phyloP scores from a whole-genome alignment of 2,888 invertebrate genomes.

The Xestia c-nigrum region DNA sequence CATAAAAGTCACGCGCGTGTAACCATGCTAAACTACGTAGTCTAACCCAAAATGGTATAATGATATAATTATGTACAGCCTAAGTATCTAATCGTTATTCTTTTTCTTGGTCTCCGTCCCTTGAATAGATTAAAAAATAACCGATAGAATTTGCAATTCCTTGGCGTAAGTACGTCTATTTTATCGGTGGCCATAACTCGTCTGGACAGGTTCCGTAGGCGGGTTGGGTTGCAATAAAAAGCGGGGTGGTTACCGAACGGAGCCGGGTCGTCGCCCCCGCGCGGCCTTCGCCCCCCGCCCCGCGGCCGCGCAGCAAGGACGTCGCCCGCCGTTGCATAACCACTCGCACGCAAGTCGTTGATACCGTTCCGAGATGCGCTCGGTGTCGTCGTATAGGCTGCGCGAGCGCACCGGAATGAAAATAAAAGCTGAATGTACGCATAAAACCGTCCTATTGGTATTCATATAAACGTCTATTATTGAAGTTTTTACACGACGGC shows the following conservation, averaged over 20 bases:
- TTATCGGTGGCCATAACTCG: conserved; percentile 80
- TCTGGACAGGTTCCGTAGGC: conserved; percentile 79
- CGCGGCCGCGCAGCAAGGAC: conserved; percentile 82
- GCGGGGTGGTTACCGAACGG: conserved; percentile 76
- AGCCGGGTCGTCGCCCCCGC: conserved; percentile 82
- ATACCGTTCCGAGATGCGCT: conserved; percentile 83
- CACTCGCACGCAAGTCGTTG: conserved; percentile 82
- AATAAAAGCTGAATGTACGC: conserved; percentile 74
- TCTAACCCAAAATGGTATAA: conserved; percentile 47
- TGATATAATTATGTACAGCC: conserved; percentile 56
- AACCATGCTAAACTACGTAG: conserved; percentile 31
- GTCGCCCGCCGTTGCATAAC: conserved; percentile 87
- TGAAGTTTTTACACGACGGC: conserved; percentile 60
- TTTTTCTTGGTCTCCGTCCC: conserved; percentile 43
- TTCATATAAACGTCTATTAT: conserved; percentile 73
- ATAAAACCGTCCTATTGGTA: conserved; percentile 68
- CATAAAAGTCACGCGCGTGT: conserved; percentile 47
- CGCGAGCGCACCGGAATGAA: conserved; percentile 73
- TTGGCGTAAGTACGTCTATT: conserved; percentile 77
- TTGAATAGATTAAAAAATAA: conserved; percentile 63
- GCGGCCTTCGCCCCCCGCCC: conserved; percentile 84
- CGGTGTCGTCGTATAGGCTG: conserved; percentile 66
- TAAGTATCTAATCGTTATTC: conserved; percentile 40
- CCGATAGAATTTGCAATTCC: conserved; percentile 75
- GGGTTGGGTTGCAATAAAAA: conserved; percentile 78